These are phyloP conservation scores for Oophaga pumilio DNA, from an alignment of 2,113 vertebrate species.

Conservation along the genomic window DNA sequence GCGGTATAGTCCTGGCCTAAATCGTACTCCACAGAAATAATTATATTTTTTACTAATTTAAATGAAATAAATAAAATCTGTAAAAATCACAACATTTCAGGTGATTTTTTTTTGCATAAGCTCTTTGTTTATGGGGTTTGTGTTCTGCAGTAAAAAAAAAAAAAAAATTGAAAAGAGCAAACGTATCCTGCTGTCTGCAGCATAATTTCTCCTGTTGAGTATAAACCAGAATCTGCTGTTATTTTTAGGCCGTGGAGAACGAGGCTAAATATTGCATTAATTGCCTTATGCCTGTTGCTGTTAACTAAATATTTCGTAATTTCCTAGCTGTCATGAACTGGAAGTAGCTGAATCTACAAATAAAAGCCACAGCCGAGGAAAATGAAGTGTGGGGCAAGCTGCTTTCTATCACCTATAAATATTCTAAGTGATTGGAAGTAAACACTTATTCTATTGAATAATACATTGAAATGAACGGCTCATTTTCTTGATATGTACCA, in stretches of 20 bases:
- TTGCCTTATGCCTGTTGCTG: conserved; percentile 31
- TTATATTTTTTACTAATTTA: not conserved
- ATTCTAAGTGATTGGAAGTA: conserved; percentile 32
- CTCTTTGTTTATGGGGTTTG: not conserved
- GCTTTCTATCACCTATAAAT: conserved; percentile 39
- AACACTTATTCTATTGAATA: conserved; percentile 44
- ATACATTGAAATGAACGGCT: conserved; percentile 46
- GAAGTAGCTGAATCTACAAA: conserved; percentile 7
- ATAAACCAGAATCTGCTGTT: conserved; percentile 17
- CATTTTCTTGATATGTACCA: conserved; percentile 50
- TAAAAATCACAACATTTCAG: not conserved
- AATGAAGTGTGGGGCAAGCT: not conserved
- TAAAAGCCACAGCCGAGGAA: not conserved
- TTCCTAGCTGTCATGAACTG: conserved; percentile 16
- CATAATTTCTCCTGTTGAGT: conserved; percentile 34
- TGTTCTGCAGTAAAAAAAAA: not conserved
- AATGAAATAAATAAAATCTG: too few species aligned
- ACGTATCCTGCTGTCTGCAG: not conserved
- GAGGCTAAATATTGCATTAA: conserved; percentile 42
- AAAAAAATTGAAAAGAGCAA: not conserved
- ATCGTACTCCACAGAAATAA: too few species aligned
- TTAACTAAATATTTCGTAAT: conserved; percentile 43
- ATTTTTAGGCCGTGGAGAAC: conserved; percentile 14
- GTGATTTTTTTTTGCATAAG: not conserved
- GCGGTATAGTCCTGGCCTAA: too few species aligned